Conservation (phyloP, 2,888 invertebrate genomes). For the Hyles lineata region DNA sequence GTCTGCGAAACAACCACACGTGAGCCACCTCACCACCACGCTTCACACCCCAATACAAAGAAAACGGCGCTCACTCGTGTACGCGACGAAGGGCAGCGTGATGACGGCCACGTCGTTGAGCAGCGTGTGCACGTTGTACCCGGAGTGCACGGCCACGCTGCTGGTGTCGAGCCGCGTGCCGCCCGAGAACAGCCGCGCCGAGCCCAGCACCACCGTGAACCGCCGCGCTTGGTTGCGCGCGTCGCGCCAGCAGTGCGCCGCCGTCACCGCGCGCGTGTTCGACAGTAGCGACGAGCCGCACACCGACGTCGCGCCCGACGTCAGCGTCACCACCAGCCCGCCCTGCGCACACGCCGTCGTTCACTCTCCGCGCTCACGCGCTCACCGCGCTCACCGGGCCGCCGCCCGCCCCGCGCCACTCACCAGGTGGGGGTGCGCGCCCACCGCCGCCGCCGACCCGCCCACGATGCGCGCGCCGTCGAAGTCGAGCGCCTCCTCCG, state of each 20-base stretch:
- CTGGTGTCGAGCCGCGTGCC: constrained; percentile 47
- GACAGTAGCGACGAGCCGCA: constrained; percentile 53
- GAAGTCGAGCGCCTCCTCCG: constrained; percentile 45
- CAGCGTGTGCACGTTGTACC: constrained; percentile 45
- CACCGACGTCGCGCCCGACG: constrained; percentile 47
- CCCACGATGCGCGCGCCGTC: constrained; percentile 51
- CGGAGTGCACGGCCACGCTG: constrained; percentile 47
- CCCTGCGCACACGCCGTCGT: constrained; percentile 37
- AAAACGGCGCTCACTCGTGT: constrained; percentile 45
- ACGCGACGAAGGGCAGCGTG: constrained; percentile 42
- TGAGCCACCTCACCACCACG: constrained; percentile 27
- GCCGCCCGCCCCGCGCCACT: constrained; percentile 27
- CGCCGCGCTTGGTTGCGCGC: constrained; percentile 50
- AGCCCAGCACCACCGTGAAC: constrained; percentile 57
- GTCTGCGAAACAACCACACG: constrained; percentile 42
- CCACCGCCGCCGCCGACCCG: constrained; percentile 43
- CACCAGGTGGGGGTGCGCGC: constrained; percentile 49
- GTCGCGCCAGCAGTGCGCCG: constrained; percentile 60
- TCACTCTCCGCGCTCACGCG: not conserved
- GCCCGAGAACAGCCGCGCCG: constrained; percentile 49
- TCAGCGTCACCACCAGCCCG: constrained; percentile 51
- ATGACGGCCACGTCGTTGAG: constrained; percentile 50
- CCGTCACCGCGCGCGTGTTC: constrained; percentile 50
- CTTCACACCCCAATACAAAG: not conserved
- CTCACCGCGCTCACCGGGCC: not conserved